Percentiles rank a stretch among this genome's conserved stretches.
Conservation (phyloP, 2,888 invertebrate genomes). For the Tromatobia lineatoria region DNA sequence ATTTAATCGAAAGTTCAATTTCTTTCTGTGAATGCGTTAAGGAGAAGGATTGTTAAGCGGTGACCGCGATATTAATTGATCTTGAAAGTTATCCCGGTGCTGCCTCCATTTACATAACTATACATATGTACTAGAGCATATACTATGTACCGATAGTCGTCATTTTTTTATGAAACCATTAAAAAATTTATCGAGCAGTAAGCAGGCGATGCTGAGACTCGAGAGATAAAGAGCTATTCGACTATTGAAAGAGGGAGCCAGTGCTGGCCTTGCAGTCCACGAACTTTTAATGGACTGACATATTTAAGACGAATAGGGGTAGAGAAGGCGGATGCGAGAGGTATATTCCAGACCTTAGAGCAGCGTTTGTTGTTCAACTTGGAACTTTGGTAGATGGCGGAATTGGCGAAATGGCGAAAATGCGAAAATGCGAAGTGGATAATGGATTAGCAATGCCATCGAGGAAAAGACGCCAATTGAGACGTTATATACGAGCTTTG, state of each 20-base stretch:
- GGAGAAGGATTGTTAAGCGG: slow-evolving; percentile 26
- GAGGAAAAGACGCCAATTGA: slow-evolving; percentile 54
- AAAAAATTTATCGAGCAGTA: slow-evolving; percentile 58
- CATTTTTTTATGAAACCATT: slow-evolving; percentile 31
- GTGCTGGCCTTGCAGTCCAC: slow-evolving; percentile 74
- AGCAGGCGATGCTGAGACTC: slow-evolving; percentile 32
- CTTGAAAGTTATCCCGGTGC: slow-evolving; percentile 46
- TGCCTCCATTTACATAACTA: slow-evolving; percentile 23
- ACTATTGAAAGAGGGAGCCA: slow-evolving; percentile 54
- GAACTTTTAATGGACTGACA: slow-evolving; percentile 80
- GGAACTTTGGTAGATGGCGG: slow-evolving; percentile 57
- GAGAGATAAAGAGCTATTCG: slow-evolving; percentile 59
- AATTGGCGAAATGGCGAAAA: slow-evolving; percentile 68
- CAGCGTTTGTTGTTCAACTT: slow-evolving; percentile 67
- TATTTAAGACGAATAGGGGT: slow-evolving; percentile 72
- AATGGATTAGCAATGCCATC: slow-evolving; percentile 63
- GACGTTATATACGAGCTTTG: slow-evolving; percentile 50
- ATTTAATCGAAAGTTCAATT: slow-evolving; percentile 36
- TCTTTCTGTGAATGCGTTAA: slow-evolving; percentile 21
- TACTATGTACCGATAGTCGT: slow-evolving; percentile 23
- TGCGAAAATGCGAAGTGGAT: slow-evolving; percentile 67
- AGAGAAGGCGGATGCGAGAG: slow-evolving; percentile 28
- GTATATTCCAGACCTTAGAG: slow-evolving; percentile 41
- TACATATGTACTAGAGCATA: slow-evolving; percentile 15
- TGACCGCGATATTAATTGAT: slow-evolving; percentile 51